These are phyloP conservation scores for Phalacrocorax carbo DNA, from an alignment of 2,113 vertebrate genomes.

Conservation along the genomic window DNA sequence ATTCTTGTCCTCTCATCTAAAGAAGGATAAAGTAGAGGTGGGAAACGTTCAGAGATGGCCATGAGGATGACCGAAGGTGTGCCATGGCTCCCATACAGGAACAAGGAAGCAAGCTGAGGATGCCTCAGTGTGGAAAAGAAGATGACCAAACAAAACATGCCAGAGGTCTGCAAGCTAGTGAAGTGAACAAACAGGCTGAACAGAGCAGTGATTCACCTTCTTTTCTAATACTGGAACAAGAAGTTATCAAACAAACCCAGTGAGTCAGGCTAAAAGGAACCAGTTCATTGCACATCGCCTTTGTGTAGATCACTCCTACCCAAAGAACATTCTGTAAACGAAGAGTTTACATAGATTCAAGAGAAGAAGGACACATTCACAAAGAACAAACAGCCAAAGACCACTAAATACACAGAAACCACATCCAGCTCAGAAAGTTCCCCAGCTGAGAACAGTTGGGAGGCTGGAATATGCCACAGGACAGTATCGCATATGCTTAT, in stretches of 20 bases:
- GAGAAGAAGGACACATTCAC: not conserved
- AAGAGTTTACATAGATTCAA: not conserved
- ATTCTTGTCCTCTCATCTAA: not conserved
- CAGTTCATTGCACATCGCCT: not conserved
- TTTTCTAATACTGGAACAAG: not conserved
- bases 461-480: not conserved
- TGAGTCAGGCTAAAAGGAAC: not conserved
- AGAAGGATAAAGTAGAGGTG: not conserved
- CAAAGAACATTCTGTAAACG: not conserved
- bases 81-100: not conserved
- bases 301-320: not conserved
- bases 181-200: not conserved
- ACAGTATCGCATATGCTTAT: fast-evolving
- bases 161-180: not conserved
- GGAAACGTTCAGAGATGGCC: not conserved
- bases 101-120: not conserved
- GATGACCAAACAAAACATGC: not conserved
- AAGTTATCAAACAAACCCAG: not conserved
- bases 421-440: not conserved
- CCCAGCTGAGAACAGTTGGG: not conserved
- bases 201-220: not conserved
- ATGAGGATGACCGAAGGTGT: not conserved
- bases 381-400: not conserved
- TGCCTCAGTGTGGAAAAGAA: not conserved
- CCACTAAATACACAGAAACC: not conserved